Evolutionary conservation across 2,113 vertebrate species (phyloP).

Genomic region (Pelecanoides urinatrix): DNA sequence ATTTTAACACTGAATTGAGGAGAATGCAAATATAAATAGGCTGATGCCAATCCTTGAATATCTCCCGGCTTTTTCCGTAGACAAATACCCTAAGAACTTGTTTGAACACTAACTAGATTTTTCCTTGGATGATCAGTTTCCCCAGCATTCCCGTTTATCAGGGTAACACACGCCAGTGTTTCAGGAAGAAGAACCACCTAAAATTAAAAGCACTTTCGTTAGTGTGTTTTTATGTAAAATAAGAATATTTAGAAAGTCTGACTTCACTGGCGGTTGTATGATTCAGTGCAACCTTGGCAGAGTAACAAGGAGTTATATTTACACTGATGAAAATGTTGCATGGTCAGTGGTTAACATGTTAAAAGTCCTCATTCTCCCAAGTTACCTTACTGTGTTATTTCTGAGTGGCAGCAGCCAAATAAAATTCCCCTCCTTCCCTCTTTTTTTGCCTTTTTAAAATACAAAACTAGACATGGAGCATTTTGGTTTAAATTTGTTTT

Average conservation of each 20-base stretch:
- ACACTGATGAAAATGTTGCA: constrained; percentile 16
- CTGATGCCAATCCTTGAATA: constrained; percentile 3
- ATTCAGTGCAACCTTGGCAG: constrained; percentile 46
- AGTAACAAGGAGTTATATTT: constrained; percentile 39
- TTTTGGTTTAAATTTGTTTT: background rate
- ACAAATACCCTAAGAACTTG: constrained; percentile 4
- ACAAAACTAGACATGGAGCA: background rate
- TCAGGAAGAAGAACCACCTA: background rate
- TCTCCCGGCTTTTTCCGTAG: background rate
- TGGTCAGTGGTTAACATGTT: constrained; percentile 40
- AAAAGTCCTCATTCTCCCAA: constrained; percentile 43
- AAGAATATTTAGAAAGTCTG: constrained; percentile 55
- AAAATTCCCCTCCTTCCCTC: background rate
- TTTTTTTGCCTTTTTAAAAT: background rate
- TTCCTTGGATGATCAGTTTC: constrained; percentile 2
- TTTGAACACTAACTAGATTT: constrained; percentile 9
- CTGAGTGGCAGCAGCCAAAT: background rate
- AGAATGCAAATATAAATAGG: constrained; percentile 10
- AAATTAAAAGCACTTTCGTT: constrained; percentile 31
- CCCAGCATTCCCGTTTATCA: background rate
- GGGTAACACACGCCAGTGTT: background rate
- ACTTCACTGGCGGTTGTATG: constrained; percentile 45
- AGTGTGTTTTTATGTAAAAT: constrained; percentile 17
- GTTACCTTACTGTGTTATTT: constrained; percentile 40
- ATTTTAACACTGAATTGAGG: constrained; percentile 8